phyloP scores from a whole-genome alignment of 1,140 invertebrate species.

The Belonocnema kinseyi region DNA sequence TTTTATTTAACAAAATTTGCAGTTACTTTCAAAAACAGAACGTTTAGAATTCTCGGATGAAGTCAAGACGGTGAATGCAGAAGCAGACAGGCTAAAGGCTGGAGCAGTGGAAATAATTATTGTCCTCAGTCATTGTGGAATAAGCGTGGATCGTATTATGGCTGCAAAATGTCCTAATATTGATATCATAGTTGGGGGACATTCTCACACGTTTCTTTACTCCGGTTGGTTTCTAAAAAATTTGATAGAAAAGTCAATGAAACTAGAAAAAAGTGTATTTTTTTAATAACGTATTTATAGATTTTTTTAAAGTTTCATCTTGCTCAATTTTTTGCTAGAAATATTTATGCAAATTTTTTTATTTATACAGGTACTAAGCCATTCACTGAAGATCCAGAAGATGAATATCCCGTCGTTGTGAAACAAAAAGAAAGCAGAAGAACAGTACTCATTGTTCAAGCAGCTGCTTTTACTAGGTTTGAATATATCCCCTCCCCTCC shows the following conservation, averaged over 20 bases:
- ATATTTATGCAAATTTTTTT: neutral
- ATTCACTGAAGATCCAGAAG: slow-evolving; percentile 76
- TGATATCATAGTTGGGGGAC: slow-evolving; percentile 91
- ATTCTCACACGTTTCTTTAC: slow-evolving; percentile 89
- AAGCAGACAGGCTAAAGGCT: slow-evolving; percentile 79
- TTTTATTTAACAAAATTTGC: slow-evolving; percentile 29
- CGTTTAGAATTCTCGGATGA: slow-evolving; percentile 82
- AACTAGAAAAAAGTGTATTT: too few species aligned
- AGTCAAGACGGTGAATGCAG: slow-evolving; percentile 79
- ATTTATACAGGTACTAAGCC: slow-evolving; percentile 69
- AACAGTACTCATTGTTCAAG: slow-evolving; percentile 83
- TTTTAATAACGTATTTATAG: too few species aligned
- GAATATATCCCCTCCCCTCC: neutral
- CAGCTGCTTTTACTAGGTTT: slow-evolving; percentile 81
- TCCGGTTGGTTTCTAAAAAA: slow-evolving; percentile 65
- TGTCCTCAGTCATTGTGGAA: slow-evolving; percentile 87
- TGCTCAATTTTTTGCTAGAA: too few species aligned
- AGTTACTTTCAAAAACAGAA: slow-evolving; percentile 80
- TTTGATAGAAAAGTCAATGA: neutral
- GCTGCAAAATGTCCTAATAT: slow-evolving; percentile 81
- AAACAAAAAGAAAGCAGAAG: slow-evolving; percentile 75
- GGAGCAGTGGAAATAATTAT: slow-evolving; percentile 85
- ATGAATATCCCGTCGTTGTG: slow-evolving; percentile 82
- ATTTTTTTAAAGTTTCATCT: too few species aligned
- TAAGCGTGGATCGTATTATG: slow-evolving; percentile 82